phyloP scores from a whole-genome alignment of 2,888 invertebrate genomes.

The Anthoptus insignis region DNA sequence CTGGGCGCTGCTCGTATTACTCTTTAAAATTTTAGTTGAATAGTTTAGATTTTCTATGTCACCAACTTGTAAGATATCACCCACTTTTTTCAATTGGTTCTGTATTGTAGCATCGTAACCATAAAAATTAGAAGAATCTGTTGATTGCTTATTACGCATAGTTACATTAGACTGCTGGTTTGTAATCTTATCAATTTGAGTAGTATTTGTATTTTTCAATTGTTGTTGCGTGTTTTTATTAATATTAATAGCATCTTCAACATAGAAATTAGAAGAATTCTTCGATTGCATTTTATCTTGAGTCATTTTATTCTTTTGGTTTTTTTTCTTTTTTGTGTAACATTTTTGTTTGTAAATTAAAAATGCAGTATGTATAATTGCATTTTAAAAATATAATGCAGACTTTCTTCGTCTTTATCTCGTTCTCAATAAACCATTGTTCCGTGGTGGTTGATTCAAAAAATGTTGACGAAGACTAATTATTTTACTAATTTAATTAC shows the following conservation, averaged over 20 bases:
- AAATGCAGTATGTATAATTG: no score
- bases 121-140: slow-evolving; percentile 80
- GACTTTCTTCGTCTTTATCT: no score
- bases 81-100: slow-evolving; percentile 78
- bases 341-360: no score
- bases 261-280: no score
- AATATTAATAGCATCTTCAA: background rate
- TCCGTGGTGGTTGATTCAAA: no score
- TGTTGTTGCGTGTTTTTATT: slow-evolving; percentile 8
- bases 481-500: no score
- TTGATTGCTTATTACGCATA: slow-evolving; percentile 67
- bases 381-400: no score
- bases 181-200: slow-evolving; percentile 53
- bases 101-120: slow-evolving; percentile 79
- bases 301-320: no score
- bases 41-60: slow-evolving; percentile 73
- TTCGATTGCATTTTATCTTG: no score
- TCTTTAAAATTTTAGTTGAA: slow-evolving; percentile 84
- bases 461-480: no score
- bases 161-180: slow-evolving; percentile 60
- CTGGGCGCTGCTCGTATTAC: slow-evolving; percentile 85
- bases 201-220: slow-evolving; percentile 25
- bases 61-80: slow-evolving; percentile 74
- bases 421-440: no score
- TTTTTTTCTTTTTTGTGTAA: no score